Evolutionary conservation across 2,888 invertebrate species (phyloP).

Genomic region (Melinopterus prodromus): DNA sequence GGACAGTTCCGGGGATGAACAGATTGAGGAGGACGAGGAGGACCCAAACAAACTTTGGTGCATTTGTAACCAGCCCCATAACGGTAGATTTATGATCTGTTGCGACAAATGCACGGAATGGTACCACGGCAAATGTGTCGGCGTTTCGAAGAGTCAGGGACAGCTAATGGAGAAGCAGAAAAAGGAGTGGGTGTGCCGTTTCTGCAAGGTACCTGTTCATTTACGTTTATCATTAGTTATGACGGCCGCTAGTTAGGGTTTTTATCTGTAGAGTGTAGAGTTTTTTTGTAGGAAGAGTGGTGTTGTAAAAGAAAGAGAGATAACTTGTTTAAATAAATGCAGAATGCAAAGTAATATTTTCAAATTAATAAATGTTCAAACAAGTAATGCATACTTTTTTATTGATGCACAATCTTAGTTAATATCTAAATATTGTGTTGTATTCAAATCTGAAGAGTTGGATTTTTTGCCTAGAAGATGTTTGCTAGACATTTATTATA

Average conservation of each 20-base stretch:
- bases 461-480: too few relatives aligned
- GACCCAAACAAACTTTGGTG: conserved; percentile 95
- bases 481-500: too few relatives aligned
- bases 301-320: too few relatives aligned
- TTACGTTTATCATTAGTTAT: neutral
- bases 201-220: conserved; percentile 70
- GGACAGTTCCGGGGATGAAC: conserved; percentile 64
- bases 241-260: neutral
- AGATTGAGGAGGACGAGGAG: conserved; percentile 77
- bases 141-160: conserved; percentile 89
- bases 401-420: too few relatives aligned
- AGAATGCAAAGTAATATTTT: too few relatives aligned
- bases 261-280: neutral
- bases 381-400: too few relatives aligned
- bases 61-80: conserved; percentile 93
- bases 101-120: conserved; percentile 96
- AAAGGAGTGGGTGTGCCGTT: conserved; percentile 89
- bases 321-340: too few relatives aligned
- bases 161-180: conserved; percentile 91
- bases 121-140: conserved; percentile 98
- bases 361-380: too few relatives aligned
- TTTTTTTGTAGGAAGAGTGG: neutral
- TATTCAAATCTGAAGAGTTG: too few relatives aligned
- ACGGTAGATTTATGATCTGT: conserved; percentile 97
- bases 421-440: too few relatives aligned